Percentiles rank a stretch among this genome's conserved stretches.
Evolutionary conservation across 2,888 invertebrate genomes (phyloP).

Genomic region (Parnassius orleans): DNA sequence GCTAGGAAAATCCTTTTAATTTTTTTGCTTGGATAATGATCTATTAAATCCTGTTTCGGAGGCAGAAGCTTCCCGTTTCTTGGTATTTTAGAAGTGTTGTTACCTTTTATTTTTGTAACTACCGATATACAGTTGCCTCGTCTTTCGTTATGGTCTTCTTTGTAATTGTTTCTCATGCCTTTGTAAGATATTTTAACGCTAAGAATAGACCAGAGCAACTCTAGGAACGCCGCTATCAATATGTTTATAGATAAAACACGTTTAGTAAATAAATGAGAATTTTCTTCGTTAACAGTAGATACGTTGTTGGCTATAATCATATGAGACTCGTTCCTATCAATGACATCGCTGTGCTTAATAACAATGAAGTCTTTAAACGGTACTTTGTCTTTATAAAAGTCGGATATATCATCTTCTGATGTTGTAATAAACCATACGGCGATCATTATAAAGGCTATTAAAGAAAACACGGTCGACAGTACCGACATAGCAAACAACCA

Average conservation of each 20-base stretch:
- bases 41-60: constrained; percentile 77
- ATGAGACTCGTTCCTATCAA: constrained; percentile 63
- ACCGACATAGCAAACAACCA: constrained; percentile 81
- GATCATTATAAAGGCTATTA: constrained; percentile 63
- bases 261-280: constrained; percentile 60
- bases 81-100: constrained; percentile 61
- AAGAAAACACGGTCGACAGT: constrained; percentile 76
- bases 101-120: constrained; percentile 79
- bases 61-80: constrained; percentile 63
- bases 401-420: constrained; percentile 56
- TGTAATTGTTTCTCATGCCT: constrained; percentile 82
- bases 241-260: constrained; percentile 81
- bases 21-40: constrained; percentile 77
- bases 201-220: constrained; percentile 82
- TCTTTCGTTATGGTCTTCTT: constrained; percentile 72
- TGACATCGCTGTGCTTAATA: constrained; percentile 59
- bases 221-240: constrained; percentile 79
- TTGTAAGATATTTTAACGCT: constrained; percentile 81
- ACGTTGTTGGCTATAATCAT: constrained; percentile 56
- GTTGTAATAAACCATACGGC: constrained; percentile 66
- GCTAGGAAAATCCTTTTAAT: constrained; percentile 76
- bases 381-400: constrained; percentile 66
- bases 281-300: constrained; percentile 40
- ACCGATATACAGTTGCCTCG: constrained; percentile 76
- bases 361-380: constrained; percentile 63